Conservation (phyloP, 2,888 invertebrate genomes). For the Apotomis capreana region DNA sequence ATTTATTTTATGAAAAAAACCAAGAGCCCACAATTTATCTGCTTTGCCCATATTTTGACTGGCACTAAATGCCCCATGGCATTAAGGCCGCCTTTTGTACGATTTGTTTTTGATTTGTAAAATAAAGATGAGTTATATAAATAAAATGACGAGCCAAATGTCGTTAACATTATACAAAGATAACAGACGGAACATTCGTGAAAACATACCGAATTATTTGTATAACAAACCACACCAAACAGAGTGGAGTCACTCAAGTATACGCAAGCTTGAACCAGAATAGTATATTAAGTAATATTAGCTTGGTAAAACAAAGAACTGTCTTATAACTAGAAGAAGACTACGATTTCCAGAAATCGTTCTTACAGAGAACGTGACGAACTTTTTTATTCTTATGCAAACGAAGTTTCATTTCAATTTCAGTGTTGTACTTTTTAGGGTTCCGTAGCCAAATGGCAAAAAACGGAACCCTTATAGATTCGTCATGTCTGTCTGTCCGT, state of each 20-base stretch:
- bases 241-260: conserved; percentile 5
- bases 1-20: no score
- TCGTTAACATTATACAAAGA: not conserved
- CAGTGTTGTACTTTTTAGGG: no score
- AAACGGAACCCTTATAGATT: no score
- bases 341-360: conserved; percentile 15
- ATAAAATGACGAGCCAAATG: no score
- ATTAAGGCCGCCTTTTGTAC: no score
- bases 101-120: no score
- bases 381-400: conserved; percentile 13
- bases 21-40: no score
- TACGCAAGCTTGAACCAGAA: conserved; percentile 10
- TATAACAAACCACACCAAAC: conserved; percentile 25
- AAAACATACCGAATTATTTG: conserved; percentile 10
- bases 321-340: not conserved
- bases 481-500: no score
- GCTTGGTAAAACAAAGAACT: not conserved
- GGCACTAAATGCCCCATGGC: no score
- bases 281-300: not conserved
- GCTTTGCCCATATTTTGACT: no score
- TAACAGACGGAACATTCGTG: not conserved
- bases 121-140: no score
- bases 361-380: conserved; percentile 16
- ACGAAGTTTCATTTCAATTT: conserved; percentile 14
- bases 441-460: no score